Base-by-base conservation (phyloP, 2,888 invertebrate species). In the Hemicrepidius hirtus region DNA sequence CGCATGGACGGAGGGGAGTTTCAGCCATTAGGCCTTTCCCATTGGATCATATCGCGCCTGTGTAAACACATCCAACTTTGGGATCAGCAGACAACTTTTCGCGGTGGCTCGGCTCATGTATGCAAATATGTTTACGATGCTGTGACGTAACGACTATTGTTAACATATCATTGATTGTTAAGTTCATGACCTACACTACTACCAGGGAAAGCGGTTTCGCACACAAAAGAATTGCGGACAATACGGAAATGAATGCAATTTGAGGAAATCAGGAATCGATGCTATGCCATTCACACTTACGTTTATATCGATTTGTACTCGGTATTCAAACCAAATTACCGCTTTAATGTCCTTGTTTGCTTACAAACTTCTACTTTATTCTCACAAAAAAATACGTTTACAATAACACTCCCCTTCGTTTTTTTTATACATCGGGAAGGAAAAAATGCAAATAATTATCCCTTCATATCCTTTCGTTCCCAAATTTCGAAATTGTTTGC, bases 101-200 rank as follows among this genome's bases (percentile, higher is more conserved):
- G 63, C 71, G 60, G 67, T 75, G 69, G 72, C 75, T 74, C 71
- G 72, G 65, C 77, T 78, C 81, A 82, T 78, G 81, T 83, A 85
- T 85, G 85, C 85, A 85, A 85, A 85, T 84, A 85, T 83, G 83
- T 85, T 84, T 85, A 84, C 85, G 83, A 84, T 83, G 82, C 78
- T 79, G 81, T 84, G 84, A 84, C 83, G 84, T 84, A 83, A 83
- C 84, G 82, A 83, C 83, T 85, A 85, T 85, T 85, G 85, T 85
- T 85, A 84, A 85, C 84, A 84, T 84, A 84, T 85, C 85, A 85
- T 85, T 85, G 85, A 85, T 85, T 85, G 85, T 85, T 84, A 84
- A 84, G 84, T 84, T 84, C 85, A 82, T 84, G 85, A 85, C 85
- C 85, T 85, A 83, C 84, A 79, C 82, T 82, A 83, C 82, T 83